These are phyloP conservation scores for Meiosimyza decipiens DNA, from an alignment of 2,888 invertebrate species.

Conservation along the genomic window DNA sequence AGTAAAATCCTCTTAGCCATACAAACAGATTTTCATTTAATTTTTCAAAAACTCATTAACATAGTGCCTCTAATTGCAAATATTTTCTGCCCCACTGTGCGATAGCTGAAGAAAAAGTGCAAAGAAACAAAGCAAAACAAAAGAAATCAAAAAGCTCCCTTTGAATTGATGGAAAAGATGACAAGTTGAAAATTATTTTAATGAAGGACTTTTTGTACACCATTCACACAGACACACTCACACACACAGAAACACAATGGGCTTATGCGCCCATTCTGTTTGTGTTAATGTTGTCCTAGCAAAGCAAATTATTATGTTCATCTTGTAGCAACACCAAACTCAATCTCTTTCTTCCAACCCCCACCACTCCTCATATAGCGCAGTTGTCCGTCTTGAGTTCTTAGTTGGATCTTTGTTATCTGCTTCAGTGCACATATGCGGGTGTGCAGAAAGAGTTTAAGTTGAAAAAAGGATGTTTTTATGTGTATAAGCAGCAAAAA, in stretches of 20 bases:
- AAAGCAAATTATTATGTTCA: too few species aligned
- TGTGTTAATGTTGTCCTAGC: too few species aligned
- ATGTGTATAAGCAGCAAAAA: too few species aligned
- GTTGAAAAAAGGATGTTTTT: not conserved
- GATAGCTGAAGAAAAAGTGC: constrained; percentile 22
- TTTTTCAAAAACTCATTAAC: too few species aligned
- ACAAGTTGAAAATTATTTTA: constrained; percentile 60
- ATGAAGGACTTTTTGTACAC: constrained; percentile 56
- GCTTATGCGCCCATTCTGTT: constrained; percentile 35
- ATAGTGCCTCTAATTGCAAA: too few species aligned
- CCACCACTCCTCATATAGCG: too few species aligned
- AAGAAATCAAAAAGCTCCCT: constrained; percentile 41
- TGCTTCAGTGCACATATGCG: constrained; percentile 59
- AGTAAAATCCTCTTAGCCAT: too few species aligned
- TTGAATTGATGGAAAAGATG: constrained; percentile 59
- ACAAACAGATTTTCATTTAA: too few species aligned
- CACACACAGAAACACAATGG: constrained; percentile 45
- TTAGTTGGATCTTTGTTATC: constrained; percentile 63
- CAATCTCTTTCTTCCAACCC: not conserved
- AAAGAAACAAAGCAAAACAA: constrained; percentile 16
- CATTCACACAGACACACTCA: not conserved
- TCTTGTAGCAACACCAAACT: not conserved
- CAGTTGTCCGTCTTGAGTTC: constrained; percentile 11
- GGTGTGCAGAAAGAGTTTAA: constrained; percentile 44
- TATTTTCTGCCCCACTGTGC: constrained; percentile 45